Base-by-base conservation (phyloP, 2,113 vertebrate genomes). In the Tretioscincus oriximinensis region DNA sequence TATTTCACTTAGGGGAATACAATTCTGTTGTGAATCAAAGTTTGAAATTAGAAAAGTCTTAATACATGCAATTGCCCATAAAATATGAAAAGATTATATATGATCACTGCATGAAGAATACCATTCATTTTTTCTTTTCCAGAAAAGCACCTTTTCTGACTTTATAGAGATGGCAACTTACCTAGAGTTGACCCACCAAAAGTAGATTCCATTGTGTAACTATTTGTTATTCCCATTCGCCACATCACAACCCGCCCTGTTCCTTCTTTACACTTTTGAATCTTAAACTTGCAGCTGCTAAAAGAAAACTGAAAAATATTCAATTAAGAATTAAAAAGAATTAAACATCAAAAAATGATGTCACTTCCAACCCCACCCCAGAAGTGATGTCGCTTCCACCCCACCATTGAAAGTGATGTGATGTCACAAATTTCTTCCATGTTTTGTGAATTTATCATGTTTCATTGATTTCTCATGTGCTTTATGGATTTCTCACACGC, bases 151-250 rank as follows among this genome's bases (percentile, higher is more conserved):
- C 4, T 54, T 22, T 20, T 68, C 12, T 9, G 10, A 29, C 45
- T 7, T 61, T 60, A 20, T 21, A 81, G 11, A 81, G 1, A 45
- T 67, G 9, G 26, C 5, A 10, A 11, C 90, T 94, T 86, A 98
- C 98, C 97, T 45, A 99, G 89, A 0, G 97, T 96, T 69, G 97
- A 97, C 67, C 98, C 97, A 0, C 97, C 93, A 26, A 99, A 99
- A 1, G 96, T 96, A 1, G 95, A 95, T 89, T 99, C 98, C 95
- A 99, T 93, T 12, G 98, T 99, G 77, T 97, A 99, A 94, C 98
- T 99, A 94, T 99, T 97, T 64, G 88, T 90, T 90, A 99, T 94
- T 0, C 98, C 98, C 82, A 98, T 92, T 77, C 86, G 95, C 98
- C 98, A 98, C 98, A 99, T 97, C 83, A 93, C 95, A 0, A 99